Percentiles rank a stretch among this genome's conserved stretches.
Conservation (phyloP, 2,113 vertebrate genomes). For the Cryptomyrus ogoouensis region DNA sequence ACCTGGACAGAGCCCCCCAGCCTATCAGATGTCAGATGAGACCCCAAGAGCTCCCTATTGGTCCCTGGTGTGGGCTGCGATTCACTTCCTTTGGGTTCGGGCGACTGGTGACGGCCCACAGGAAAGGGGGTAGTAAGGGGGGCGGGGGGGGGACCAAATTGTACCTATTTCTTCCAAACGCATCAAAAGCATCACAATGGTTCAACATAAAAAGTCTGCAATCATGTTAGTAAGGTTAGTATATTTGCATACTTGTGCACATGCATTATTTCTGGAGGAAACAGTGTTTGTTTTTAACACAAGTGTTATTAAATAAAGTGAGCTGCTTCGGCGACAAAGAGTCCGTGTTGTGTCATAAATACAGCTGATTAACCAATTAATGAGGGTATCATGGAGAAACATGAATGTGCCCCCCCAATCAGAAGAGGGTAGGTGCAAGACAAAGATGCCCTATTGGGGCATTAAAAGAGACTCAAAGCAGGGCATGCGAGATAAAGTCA, state of each 20-base stretch:
- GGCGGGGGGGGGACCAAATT: constrained; percentile 29
- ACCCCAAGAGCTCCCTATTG: constrained; percentile 79
- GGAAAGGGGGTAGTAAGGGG: constrained; percentile 40
- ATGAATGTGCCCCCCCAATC: background rate
- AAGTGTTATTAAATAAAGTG: background rate
- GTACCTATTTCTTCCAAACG: background rate
- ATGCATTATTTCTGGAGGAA: background rate
- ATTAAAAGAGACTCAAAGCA: background rate
- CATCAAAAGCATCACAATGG: background rate
- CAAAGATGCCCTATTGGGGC: background rate
- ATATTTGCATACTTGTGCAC: background rate
- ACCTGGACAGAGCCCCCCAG: constrained; percentile 86
- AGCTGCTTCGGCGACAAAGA: background rate
- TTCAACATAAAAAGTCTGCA: background rate
- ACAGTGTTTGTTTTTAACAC: background rate
- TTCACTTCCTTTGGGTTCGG: constrained; percentile 80
- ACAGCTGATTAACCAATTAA: background rate
- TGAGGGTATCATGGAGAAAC: background rate
- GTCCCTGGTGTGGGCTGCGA: constrained; percentile 76
- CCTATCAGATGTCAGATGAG: constrained; percentile 77
- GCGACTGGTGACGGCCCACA: constrained; percentile 69
- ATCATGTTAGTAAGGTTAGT: background rate
- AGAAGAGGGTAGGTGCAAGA: background rate
- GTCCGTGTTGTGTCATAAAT: background rate
- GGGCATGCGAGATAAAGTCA: background rate